Evolutionary conservation across 1,140 invertebrate genomes (phyloP).

Genomic region (Hermetia illucens): DNA sequence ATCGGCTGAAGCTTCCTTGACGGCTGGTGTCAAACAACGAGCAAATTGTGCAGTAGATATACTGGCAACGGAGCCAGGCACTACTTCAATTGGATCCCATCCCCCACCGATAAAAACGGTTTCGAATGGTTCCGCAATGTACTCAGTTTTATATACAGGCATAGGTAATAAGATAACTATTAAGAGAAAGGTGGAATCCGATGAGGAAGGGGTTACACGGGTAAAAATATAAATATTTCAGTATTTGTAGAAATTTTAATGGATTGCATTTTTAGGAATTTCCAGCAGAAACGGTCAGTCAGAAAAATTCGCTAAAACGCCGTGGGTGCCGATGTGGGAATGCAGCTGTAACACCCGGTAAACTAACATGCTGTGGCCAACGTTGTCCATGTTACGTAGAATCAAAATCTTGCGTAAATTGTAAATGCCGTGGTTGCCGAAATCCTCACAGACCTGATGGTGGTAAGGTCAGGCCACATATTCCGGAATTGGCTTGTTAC

Average conservation of each 20-base stretch:
- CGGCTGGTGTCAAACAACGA: neutral
- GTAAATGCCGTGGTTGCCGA: constrained; percentile 78
- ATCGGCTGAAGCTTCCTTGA: neutral
- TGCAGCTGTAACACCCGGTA: constrained; percentile 71
- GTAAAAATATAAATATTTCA: constrained; percentile 1
- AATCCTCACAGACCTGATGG: constrained; percentile 74
- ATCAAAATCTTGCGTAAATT: constrained; percentile 70
- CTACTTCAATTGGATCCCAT: constrained; percentile 3
- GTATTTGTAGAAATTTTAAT: neutral
- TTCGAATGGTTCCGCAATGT: constrained; percentile 44
- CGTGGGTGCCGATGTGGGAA: constrained; percentile 84
- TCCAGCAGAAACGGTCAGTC: no score
- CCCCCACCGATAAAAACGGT: constrained; percentile 14
- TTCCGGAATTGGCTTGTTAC: constrained; percentile 37
- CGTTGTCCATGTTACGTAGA: constrained; percentile 86
- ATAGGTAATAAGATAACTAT: constrained; percentile 70
- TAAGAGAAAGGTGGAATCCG: constrained; percentile 55
- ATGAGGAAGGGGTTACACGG: constrained; percentile 10
- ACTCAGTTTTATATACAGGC: constrained; percentile 64
- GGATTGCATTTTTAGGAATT: neutral
- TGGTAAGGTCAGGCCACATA: constrained; percentile 56
- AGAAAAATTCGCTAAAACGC: constrained; percentile 36
- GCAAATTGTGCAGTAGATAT: constrained; percentile 1
- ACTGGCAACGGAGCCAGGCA: neutral
- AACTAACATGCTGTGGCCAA: constrained; percentile 83